Percentiles rank a stretch among this genome's conserved stretches.
Evolutionary conservation across 1,140 invertebrate species (phyloP).

Genomic region (Copidosoma floridanum): DNA sequence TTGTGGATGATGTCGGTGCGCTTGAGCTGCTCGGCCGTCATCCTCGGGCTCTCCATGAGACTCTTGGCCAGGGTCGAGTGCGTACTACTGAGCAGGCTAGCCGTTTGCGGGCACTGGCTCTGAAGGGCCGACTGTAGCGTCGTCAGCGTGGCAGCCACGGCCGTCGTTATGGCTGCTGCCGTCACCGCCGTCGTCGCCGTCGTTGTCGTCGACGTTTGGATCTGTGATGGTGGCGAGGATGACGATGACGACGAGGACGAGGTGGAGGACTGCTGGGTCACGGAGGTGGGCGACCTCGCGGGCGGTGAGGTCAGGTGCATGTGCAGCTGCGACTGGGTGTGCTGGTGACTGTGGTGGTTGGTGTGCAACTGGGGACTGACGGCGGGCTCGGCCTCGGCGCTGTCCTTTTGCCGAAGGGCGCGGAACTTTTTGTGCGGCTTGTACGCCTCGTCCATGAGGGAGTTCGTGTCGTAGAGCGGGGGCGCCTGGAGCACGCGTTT

Average conservation of each 20-base stretch:
- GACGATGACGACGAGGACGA: conserved; percentile 50
- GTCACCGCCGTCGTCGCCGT: conserved; percentile 14
- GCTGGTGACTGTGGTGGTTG: conserved; percentile 28
- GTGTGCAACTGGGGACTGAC: conserved; percentile 42
- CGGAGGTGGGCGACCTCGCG: conserved; percentile 37
- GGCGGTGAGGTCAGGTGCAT: conserved; percentile 55
- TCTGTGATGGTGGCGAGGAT: conserved; percentile 14
- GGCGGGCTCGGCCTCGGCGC: conserved; percentile 70
- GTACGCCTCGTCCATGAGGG: conserved; percentile 91
- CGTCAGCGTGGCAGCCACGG: neutral
- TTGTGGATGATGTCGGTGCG: conserved; percentile 86
- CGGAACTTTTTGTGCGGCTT: conserved; percentile 94
- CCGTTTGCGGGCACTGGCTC: conserved; percentile 46
- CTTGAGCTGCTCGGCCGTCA: conserved; percentile 86
- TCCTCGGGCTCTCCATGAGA: conserved; percentile 81
- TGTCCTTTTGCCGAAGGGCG: conserved; percentile 74
- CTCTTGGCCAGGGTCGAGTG: conserved; percentile 85
- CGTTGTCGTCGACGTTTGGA: conserved; percentile 28
- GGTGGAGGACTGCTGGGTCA: conserved; percentile 53
- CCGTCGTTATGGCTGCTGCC: conserved; percentile 22
- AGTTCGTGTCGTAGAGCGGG: conserved; percentile 83
- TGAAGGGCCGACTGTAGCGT: conserved; percentile 46
- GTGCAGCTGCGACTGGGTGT: conserved; percentile 51
- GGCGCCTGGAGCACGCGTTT: conserved; percentile 89
- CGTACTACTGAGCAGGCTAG: conserved; percentile 69